Evolutionary conservation across 2,888 invertebrate genomes (phyloP), one percentile per base, ranked within the genome.

Genomic region (Myopa tessellatipennis): DNA sequence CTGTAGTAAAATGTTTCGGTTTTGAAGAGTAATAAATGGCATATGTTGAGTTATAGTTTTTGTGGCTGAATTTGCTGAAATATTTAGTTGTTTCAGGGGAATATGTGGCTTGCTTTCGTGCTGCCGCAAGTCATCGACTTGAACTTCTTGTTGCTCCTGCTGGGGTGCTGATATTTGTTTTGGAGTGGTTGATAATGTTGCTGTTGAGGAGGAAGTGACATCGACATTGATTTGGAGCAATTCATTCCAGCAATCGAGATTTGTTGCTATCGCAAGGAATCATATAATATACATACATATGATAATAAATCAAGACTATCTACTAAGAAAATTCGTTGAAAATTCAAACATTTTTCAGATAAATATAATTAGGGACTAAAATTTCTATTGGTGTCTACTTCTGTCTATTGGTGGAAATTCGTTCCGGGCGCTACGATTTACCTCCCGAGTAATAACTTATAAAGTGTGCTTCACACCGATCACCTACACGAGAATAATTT

Each of bases 231-330:
- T 88, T 82, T 87, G 87, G 81, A 88, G 81, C 82, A 88, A 84
- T 74, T 88, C 88, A 79, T 83, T 86, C 89, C 89, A 89, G 78
- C 85, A 85, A 84, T 88, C 88, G 80, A 88, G 82, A 84, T 88
- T 89, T 80, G 85, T 79, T 81, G 87, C 88, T 89, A 80, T 76
- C 77, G 52, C 60, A 26, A 38, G 45, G 14, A 69, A 70, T 40
- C 58, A 18, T 52, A 45, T 26, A 4, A 36, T 69, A 40, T 52
- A 69, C 10, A 34, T 68, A 34, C 18, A 18, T 18, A 58, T 18
- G 40, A 68, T 68, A 36, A 4, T 14, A 68, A 68, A 26, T 52
- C n/a, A 18, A 14, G 4, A 58, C 36, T 38, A 60, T 76, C 10
- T 68, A 61, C 50, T 45, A 76, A 52, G 77, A 73, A 79, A 79